Base-by-base conservation (phyloP, 2,113 vertebrate species). In the Parus major region DNA sequence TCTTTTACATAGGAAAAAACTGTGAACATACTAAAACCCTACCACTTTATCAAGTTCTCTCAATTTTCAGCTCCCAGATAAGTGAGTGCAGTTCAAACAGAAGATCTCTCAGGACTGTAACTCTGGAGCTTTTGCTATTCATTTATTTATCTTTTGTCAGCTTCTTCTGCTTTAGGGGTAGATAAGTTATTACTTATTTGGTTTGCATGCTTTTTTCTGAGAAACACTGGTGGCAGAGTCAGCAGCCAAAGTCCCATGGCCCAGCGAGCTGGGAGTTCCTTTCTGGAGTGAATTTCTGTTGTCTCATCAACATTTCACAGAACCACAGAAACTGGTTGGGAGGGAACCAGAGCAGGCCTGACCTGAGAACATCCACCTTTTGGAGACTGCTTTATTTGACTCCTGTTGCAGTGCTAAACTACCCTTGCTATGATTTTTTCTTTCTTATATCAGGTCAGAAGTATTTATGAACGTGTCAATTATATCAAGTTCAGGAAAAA, bases 131-230 rank as follows among this genome's bases (percentile, higher is more conserved):
- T 90, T 71, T 78, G 53, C 44, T 89, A 35, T 41, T 93, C 23
- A 66, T 90, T 87, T 92, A 82, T 94, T 94, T 94, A 85, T 94
- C 79, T 50, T 85, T 88, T 81, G 50, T 77, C 50, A 39, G 46
- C 17, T 81, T 78, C 64, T 86, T 78, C 56, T 68, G 63, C 82
- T 92, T 77, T 77, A 83, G 56, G 56, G 27, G 17, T 53, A 31
- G 49, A 5, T 75, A 66, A 79, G 49, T 60, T 79, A 59, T 64
- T 78, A 68, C 17, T 85, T 78, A 17, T 25, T 88, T 87, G 82
- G 41, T 91, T 86, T 78, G 20, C 28, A 64, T 70, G 50, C 33
- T 72, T 56, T 61, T n/a, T 87, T 35, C 36, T 71, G 19, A 59
- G 84, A 86, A 84, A 60, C 16, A 2, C 61, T 79, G 53, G 64